Evolutionary conservation across 2,113 vertebrate genomes (phyloP).

Genomic region (Hydrolagus affinis): DNA sequence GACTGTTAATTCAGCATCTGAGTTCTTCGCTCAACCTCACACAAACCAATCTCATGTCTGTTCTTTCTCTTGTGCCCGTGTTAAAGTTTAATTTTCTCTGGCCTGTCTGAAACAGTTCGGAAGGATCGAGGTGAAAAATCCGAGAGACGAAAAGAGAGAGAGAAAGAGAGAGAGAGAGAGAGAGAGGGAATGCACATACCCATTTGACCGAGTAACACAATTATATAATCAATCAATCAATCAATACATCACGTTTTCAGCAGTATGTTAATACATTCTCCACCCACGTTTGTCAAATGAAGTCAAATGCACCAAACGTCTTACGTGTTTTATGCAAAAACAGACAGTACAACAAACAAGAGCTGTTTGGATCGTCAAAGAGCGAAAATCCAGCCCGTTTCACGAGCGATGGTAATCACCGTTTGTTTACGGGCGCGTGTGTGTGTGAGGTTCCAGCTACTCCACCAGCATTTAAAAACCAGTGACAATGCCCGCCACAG

Average conservation of each 20-base stretch:
- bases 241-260: slow-evolving; percentile 1
- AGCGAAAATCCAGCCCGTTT: not conserved
- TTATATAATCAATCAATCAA: slow-evolving; percentile 14
- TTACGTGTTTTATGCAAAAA: not conserved
- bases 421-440: too few species aligned
- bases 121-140: not conserved
- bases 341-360: not conserved
- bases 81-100: not conserved
- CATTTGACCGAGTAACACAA: slow-evolving; percentile 21
- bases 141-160: too few species aligned
- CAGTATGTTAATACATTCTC: not conserved
- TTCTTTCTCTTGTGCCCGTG: not conserved
- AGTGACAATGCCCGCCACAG: not conserved
- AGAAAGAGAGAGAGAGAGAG: too few species aligned
- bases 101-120: not conserved
- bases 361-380: not conserved
- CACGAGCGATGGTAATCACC: not conserved
- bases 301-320: not conserved
- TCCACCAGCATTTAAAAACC: not conserved
- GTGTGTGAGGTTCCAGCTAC: not conserved
- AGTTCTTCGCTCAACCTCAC: not conserved
- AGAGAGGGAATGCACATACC: not conserved
- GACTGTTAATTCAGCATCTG: too few species aligned
- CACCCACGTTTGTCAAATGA: not conserved
- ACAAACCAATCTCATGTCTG: too few species aligned